Conservation (phyloP, 1,140 invertebrate species). For the Heliconius hermathena region DNA sequence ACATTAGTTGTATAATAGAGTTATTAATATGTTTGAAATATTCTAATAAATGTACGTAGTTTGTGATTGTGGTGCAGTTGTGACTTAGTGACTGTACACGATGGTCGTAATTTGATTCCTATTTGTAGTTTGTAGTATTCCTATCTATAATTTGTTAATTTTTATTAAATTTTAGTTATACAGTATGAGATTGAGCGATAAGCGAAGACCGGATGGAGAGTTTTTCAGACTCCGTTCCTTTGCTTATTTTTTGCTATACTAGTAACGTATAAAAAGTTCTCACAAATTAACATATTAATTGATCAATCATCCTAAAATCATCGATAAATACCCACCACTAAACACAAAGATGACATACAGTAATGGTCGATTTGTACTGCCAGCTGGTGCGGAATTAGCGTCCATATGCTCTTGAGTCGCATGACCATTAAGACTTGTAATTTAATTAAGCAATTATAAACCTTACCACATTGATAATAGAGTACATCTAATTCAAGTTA, state of each 20-base stretch:
- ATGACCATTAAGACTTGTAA: constrained; percentile 15
- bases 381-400: constrained; percentile 70
- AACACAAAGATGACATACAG: constrained; percentile 69
- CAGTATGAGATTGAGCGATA: background rate
- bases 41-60: background rate
- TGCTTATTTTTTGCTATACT: too few relatives aligned
- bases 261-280: too few relatives aligned
- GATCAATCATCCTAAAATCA: constrained; percentile 2
- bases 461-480: background rate
- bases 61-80: background rate
- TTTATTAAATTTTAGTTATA: too few relatives aligned
- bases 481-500: background rate
- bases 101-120: background rate
- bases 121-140: background rate
- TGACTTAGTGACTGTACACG: background rate
- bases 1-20: background rate
- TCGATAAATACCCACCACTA: constrained; percentile 48
- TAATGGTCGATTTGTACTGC: constrained; percentile 65
- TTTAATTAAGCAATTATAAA: constrained; percentile 12
- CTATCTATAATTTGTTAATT: too few relatives aligned
- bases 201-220: background rate
- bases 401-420: constrained; percentile 50
- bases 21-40: too few relatives aligned
- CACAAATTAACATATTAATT: background rate
- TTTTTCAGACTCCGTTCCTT: too few relatives aligned